These are phyloP conservation scores for Melospiza melodia DNA, from an alignment of 2,113 vertebrate genomes.

Conservation along the genomic window DNA sequence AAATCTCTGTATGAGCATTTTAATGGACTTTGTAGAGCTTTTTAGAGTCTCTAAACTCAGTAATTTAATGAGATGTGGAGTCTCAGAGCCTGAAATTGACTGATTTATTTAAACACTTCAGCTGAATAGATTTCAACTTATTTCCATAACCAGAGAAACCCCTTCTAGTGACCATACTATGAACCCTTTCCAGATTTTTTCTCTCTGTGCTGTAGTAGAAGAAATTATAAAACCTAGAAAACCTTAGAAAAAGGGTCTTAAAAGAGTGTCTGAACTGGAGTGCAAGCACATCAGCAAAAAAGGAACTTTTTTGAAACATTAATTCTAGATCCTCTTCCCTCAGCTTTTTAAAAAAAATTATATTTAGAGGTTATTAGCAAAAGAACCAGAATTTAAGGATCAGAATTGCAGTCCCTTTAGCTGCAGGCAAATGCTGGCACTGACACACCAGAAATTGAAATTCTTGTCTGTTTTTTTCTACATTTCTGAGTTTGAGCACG, in stretches of 20 bases:
- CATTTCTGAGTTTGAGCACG: neutral
- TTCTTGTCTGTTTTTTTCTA: neutral
- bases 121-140: neutral
- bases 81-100: neutral
- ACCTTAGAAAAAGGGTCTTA: accelerated
- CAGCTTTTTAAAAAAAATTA: neutral
- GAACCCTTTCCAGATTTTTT: neutral
- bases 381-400: neutral
- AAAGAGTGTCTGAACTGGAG: neutral
- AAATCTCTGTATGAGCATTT: neutral
- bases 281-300: neutral
- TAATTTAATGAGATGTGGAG: neutral
- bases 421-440: neutral
- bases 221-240: neutral
- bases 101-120: neutral
- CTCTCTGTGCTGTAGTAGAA: neutral
- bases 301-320: neutral
- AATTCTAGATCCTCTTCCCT: neutral
- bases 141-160: neutral
- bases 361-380: neutral
- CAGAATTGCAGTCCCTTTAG: neutral
- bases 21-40: neutral
- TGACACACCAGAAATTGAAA: neutral
- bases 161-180: neutral
- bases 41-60: neutral